A percentile compares a stretch with the other conserved stretches of the same genome.
phyloP scores from a whole-genome alignment of 2,797 vertebrate species.

The Gouania willdenowi region DNA sequence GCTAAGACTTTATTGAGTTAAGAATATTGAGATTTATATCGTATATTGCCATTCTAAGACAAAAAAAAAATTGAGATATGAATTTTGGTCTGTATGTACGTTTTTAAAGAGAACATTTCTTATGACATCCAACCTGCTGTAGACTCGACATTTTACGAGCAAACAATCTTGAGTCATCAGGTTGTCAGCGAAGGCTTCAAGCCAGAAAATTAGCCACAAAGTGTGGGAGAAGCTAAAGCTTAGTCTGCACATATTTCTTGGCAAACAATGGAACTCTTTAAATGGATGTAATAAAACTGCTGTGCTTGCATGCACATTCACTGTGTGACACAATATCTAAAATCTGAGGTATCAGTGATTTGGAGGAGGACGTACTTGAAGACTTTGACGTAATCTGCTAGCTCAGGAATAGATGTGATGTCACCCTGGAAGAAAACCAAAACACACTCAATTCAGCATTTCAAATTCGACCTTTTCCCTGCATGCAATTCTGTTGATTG shows the following conservation, averaged over 20 bases:
- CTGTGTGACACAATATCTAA: too few species aligned
- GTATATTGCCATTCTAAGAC: too few species aligned
- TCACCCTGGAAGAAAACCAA: conserved; percentile 81
- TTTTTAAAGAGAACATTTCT: conserved; percentile 44
- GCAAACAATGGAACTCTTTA: conserved; percentile 20
- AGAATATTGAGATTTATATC: too few species aligned
- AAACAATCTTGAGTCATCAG: conserved; percentile 28
- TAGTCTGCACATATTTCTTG: conserved; percentile 28
- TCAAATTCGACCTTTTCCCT: too few species aligned
- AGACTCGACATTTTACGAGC: conserved; percentile 55
- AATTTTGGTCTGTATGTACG: too few species aligned
- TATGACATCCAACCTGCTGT: conserved; percentile 21
- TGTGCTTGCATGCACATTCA: too few species aligned
- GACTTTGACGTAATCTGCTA: conserved; percentile 97
- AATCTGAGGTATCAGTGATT: too few species aligned
- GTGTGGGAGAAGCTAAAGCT: conserved; percentile 25
- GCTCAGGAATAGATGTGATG: conserved; percentile 98
- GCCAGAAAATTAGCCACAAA: conserved; percentile 44
- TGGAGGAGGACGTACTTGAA: conserved; percentile 90
- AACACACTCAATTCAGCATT: background rate
- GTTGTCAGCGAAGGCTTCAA: conserved; percentile 51
- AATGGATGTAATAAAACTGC: too few species aligned
- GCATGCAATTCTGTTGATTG: too few species aligned
- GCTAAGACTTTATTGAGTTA: too few species aligned
- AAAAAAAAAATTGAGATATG: too few species aligned